Evolutionary conservation across 2,888 invertebrate genomes (phyloP), one percentile per base, ranked within the genome.

Genomic region (Sesia apiformis): DNA sequence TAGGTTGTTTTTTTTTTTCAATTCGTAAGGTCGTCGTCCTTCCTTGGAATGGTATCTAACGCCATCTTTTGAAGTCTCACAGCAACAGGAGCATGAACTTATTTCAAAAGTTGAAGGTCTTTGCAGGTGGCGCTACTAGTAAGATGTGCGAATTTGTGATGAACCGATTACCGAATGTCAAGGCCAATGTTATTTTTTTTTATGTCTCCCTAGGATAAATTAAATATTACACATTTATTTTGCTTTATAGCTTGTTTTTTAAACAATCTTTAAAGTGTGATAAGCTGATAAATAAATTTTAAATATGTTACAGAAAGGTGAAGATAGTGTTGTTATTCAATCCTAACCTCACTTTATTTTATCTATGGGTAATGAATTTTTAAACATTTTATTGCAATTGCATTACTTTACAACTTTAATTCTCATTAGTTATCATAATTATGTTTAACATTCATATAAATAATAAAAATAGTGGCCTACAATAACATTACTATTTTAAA

Each of bases 111-210:
- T 4, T 5, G 8, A 53, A 58, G 53, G 40, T 54, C 55, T 54
- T 38, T 54, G 54, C 56, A 78, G 78, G 72, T 76, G 77, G 74
- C 78, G 76, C 65, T 51, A 59, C 42, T 42, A n/a, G 53, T 53
- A 53, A 55, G 55, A 55, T 57, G 70, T 63, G 67, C 70, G 70
- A 75, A 78, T 80, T 81, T 81, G 79, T 72, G 81, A 77, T 76
- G 78, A 72, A 70, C 76, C 75, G 77, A 79, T 80, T 73, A 81
- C 79, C 63, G 68, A 74, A 85, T 86, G 87, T 84, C 87, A 87
- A 87, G 87, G 88, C 81, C 84, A 84, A 71, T 76, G 77, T 72
- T 78, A 73, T 46, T 46, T 8, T 46, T 46, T 46, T 46, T 8
- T 46, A 23, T 1, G 23, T 23, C 23, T n/a, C n/a, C n/a, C n/a